A percentile compares a stretch with the other conserved stretches of the same genome.
phyloP scores from a whole-genome alignment of 2,797 vertebrate species.

The Paguma larvata region DNA sequence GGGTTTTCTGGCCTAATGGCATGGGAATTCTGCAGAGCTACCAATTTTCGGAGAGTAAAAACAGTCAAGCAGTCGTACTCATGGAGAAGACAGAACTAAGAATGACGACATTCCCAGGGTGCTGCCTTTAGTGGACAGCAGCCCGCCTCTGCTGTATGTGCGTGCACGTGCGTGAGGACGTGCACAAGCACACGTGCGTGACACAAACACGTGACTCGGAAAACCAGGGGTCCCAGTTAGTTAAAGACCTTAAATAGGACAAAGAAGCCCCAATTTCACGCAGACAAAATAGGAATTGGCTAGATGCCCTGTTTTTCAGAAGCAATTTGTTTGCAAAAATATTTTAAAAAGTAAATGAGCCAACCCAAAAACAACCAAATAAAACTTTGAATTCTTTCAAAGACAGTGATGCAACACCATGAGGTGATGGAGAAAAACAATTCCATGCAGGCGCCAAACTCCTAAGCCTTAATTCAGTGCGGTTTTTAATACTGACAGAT shows the following conservation, averaged over 20 bases:
- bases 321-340: slow-evolving; percentile 19
- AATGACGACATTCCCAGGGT: neutral
- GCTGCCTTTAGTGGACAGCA: neutral
- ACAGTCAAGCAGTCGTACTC: neutral
- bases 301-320: neutral
- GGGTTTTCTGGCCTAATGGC: slow-evolving; percentile 9
- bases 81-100: slow-evolving; percentile 21
- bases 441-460: neutral
- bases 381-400: neutral
- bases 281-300: neutral
- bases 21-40: neutral
- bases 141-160: neutral
- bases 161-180: rapidly evolving
- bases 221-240: neutral
- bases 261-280: neutral
- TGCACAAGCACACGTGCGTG: rapidly evolving
- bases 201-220: neutral
- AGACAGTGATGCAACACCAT: neutral
- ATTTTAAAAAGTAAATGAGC: neutral
- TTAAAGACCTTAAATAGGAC: neutral
- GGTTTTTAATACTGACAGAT: neutral
- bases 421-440: neutral
- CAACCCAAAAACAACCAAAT: slow-evolving; percentile 49
- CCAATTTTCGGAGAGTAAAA: slow-evolving; percentile 52
- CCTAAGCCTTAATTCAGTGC: neutral